Conservation (phyloP, 1,140 invertebrate species). For the Ceratina calcarata region DNA sequence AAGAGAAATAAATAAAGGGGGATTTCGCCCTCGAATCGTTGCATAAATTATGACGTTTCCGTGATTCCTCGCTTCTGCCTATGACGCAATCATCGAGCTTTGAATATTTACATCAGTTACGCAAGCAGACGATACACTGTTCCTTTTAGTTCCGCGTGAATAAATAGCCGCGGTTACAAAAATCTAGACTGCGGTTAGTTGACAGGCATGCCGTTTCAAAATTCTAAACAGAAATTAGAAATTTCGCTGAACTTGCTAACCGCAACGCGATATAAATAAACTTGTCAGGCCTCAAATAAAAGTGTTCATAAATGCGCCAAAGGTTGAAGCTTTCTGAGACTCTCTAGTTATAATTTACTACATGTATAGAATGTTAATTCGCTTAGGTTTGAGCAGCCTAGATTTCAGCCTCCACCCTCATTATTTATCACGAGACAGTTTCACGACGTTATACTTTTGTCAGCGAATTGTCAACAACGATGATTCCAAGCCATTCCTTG, state of each 20-base stretch:
- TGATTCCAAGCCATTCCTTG: constrained; percentile 6
- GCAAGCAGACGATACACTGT: constrained; percentile 19
- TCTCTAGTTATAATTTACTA: not conserved
- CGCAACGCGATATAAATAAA: not conserved
- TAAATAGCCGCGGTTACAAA: constrained; percentile 7
- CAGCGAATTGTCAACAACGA: constrained; percentile 14
- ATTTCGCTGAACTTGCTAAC: constrained; percentile 5
- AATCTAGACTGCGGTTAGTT: not conserved
- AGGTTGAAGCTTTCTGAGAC: not conserved
- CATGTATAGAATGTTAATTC: not conserved
- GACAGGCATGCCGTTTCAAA: not conserved
- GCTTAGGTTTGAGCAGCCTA: not conserved
- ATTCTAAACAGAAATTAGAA: constrained; percentile 11
- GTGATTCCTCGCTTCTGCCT: not conserved
- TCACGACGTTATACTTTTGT: not conserved
- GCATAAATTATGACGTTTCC: constrained; percentile 8
- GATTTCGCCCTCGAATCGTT: not conserved
- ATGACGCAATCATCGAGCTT: not conserved
- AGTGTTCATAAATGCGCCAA: too few relatives aligned
- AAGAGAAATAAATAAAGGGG: not conserved
- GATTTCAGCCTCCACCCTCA: not conserved
- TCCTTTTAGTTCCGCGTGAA: not conserved
- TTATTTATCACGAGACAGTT: constrained; percentile 5
- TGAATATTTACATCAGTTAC: not conserved
- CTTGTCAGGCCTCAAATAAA: too few relatives aligned